Percentiles rank a stretch among this genome's conserved stretches.
Conservation (phyloP, 2,888 invertebrate species). For the Tubulanus polymorphus region DNA sequence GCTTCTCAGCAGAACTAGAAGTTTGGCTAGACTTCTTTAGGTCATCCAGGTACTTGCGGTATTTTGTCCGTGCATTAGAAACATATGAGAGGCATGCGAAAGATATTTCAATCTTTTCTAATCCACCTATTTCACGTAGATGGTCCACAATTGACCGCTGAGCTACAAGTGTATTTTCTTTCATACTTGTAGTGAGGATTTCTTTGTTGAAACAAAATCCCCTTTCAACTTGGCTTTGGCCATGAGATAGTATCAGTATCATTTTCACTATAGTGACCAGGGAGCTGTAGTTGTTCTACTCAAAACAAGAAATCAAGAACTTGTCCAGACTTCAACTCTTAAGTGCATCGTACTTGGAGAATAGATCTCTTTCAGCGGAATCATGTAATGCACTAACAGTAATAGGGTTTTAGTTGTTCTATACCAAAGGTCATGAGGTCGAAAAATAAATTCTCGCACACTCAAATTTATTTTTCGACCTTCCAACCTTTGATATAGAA, state of each 20-base stretch:
- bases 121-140: background rate
- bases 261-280: background rate
- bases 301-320: background rate
- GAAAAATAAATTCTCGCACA: background rate
- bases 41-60: background rate
- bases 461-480: background rate
- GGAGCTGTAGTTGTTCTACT: background rate
- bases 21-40: background rate
- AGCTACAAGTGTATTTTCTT: background rate
- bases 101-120: background rate
- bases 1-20: background rate
- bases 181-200: slow-evolving; percentile 2
- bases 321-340: background rate
- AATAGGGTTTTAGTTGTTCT: background rate
- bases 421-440: background rate
- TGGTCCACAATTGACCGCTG: slow-evolving; percentile 3
- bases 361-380: background rate
- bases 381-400: background rate
- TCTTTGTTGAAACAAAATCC: slow-evolving; percentile 5
- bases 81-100: background rate
- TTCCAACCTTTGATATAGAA: no score
- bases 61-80: background rate
- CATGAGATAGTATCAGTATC: slow-evolving; percentile 2
- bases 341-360: background rate
- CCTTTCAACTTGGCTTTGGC: slow-evolving; percentile 3